These are phyloP conservation scores for Chauna torquata DNA, from an alignment of 2,113 vertebrate genomes.

Conservation along the genomic window DNA sequence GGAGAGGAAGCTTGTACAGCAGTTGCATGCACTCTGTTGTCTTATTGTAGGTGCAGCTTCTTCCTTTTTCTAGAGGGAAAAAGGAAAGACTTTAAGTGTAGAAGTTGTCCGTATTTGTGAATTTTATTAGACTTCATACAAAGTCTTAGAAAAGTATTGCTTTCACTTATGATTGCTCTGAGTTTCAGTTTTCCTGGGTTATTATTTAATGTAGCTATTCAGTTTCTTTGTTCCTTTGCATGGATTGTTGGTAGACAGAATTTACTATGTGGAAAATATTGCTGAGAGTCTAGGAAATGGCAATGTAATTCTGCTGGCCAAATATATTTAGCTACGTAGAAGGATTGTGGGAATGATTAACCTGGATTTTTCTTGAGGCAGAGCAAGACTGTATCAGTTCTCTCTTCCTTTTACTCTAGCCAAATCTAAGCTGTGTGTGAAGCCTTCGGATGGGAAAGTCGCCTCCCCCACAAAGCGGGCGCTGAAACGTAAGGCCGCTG, in stretches of 20 bases:
- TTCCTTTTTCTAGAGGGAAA: not conserved
- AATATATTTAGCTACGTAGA: not conserved
- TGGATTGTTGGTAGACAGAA: not conserved
- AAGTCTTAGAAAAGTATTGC: not conserved
- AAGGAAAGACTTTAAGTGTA: too few relatives aligned
- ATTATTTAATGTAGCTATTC: not conserved
- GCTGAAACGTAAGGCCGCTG: slow-evolving; percentile 79
- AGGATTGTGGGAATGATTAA: not conserved
- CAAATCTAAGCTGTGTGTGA: slow-evolving; percentile 87
- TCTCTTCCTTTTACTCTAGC: slow-evolving; percentile 64
- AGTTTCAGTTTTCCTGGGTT: not conserved
- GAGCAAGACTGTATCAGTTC: not conserved
- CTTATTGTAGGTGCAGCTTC: not conserved
- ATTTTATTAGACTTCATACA: not conserved
- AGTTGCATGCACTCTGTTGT: not conserved
- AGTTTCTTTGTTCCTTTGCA: not conserved
- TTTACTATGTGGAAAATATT: not conserved
- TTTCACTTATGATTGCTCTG: not conserved
- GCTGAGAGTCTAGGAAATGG: not conserved
- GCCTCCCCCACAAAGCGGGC: slow-evolving; percentile 71
- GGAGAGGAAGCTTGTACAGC: not conserved
- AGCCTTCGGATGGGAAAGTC: slow-evolving; percentile 82
- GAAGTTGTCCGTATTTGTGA: not conserved
- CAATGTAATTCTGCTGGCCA: not conserved
- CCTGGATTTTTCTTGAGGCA: not conserved